A percentile compares a stretch with the other conserved stretches of the same genome.
phyloP scores from a whole-genome alignment of 2,113 vertebrate genomes.

The Odocoileus virginianus region DNA sequence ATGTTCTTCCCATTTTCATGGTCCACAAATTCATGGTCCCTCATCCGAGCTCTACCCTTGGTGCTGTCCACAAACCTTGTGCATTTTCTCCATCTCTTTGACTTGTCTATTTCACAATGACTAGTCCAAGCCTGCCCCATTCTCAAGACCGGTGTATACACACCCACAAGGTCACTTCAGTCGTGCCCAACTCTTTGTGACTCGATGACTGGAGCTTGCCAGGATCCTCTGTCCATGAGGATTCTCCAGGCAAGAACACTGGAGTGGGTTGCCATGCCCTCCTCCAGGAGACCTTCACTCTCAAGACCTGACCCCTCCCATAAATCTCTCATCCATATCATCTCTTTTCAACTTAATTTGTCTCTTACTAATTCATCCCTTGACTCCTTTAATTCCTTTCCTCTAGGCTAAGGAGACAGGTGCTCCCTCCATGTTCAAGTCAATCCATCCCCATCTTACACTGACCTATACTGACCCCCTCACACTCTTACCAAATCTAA shows the following conservation, averaged over 20 bases:
- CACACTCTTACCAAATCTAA: too few relatives aligned
- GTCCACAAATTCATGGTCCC: not conserved
- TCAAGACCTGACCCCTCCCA: not conserved
- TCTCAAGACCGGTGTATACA: not conserved
- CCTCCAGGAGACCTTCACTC: not conserved
- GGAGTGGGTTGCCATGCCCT: not conserved
- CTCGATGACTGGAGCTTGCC: not conserved
- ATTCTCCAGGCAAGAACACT: not conserved
- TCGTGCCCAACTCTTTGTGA: not conserved
- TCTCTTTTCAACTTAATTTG: not conserved
- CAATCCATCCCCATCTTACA: not conserved
- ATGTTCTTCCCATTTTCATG: not conserved
- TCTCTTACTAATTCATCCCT: not conserved
- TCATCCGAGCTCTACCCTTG: not conserved
- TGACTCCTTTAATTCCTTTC: not conserved
- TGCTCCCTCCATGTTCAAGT: not conserved
- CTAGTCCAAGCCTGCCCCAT: not conserved
- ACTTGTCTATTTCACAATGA: not conserved
- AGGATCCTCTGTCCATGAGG: not conserved
- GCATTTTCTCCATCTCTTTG: not conserved
- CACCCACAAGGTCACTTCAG: fast-evolving
- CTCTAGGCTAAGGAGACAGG: not conserved
- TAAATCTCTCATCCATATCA: not conserved
- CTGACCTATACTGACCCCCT: not conserved
- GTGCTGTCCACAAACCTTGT: not conserved